phyloP scores from a whole-genome alignment of 2,113 vertebrate genomes.

The Argyrosomus japonicus region DNA sequence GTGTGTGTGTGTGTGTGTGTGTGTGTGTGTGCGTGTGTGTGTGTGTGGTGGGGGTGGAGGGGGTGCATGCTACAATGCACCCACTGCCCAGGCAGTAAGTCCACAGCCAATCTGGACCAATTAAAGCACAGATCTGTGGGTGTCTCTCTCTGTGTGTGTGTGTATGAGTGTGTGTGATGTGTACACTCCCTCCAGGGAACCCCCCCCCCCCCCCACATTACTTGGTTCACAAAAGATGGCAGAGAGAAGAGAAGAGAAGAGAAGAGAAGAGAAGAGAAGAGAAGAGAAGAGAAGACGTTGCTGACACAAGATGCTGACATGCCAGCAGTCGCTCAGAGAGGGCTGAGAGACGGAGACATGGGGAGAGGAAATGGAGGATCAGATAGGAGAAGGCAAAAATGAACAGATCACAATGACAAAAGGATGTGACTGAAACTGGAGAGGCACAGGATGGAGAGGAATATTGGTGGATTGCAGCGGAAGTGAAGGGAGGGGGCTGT shows the following conservation, averaged over 20 bases:
- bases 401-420: constrained; percentile 64
- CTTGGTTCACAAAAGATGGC: constrained; percentile 48
- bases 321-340: constrained; percentile 34
- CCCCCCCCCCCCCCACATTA: constrained; percentile 8
- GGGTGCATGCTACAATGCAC: constrained; percentile 36
- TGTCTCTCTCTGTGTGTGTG: constrained; percentile 19
- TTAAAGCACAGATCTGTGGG: constrained; percentile 67
- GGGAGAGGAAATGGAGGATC: constrained; percentile 62
- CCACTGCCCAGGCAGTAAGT: constrained; percentile 52
- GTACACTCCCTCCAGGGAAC: constrained; percentile 30
- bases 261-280: constrained; percentile 24
- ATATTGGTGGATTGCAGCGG: constrained; percentile 53
- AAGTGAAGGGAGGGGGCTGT: constrained; percentile 31
- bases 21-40: constrained; percentile 10
- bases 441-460: constrained; percentile 65
- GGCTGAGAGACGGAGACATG: constrained; percentile 36
- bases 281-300: constrained; percentile 27
- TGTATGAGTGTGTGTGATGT: not conserved
- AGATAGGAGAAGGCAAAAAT: constrained; percentile 56
- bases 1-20: not conserved
- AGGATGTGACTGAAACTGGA: constrained; percentile 74
- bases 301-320: constrained; percentile 66
- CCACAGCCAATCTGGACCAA: constrained; percentile 70
- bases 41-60: no score
- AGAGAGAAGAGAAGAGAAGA: not conserved